Conservation (phyloP, 2,888 invertebrate species). For the Quadriops clusia region DNA sequence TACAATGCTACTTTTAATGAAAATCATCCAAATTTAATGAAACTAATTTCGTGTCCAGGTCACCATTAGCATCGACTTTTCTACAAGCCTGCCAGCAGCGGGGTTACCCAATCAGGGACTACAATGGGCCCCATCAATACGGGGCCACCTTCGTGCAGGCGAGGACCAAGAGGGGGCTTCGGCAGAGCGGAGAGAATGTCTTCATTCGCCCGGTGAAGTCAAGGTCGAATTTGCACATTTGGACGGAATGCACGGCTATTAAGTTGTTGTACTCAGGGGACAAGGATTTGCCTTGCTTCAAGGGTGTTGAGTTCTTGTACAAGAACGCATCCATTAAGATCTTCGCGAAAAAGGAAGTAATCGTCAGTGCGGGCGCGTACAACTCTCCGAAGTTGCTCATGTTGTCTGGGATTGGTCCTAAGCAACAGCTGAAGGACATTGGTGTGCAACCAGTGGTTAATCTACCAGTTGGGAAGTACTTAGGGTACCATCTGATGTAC, state of each 20-base stretch:
- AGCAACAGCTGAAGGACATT: constrained; percentile 22
- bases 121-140: constrained; percentile 30
- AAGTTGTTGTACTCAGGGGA: constrained; percentile 9
- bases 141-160: constrained; percentile 36
- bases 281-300: constrained; percentile 6
- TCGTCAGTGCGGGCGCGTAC: constrained; percentile 45
- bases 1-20: too few species aligned
- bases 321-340: constrained; percentile 20
- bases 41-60: too few species aligned
- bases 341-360: constrained; percentile 39
- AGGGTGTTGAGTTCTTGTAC: constrained; percentile 28
- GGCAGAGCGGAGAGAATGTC: constrained; percentile 32
- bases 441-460: constrained; percentile 26
- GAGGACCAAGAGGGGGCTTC: constrained; percentile 32
- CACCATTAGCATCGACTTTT: too few species aligned
- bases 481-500: constrained; percentile 26
- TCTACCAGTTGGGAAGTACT: constrained; percentile 33
- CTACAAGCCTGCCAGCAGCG: too few species aligned
- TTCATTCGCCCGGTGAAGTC: constrained; percentile 29
- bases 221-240: constrained; percentile 36
- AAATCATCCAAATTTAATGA: too few species aligned
- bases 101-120: constrained; percentile 31
- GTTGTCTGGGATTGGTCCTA: constrained; percentile 40
- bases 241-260: too few species aligned
- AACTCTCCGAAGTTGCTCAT: constrained; percentile 31